These are phyloP conservation scores for Oncorhynchus tshawytscha DNA, from an alignment of 2,113 vertebrate species.

Conservation along the genomic window DNA sequence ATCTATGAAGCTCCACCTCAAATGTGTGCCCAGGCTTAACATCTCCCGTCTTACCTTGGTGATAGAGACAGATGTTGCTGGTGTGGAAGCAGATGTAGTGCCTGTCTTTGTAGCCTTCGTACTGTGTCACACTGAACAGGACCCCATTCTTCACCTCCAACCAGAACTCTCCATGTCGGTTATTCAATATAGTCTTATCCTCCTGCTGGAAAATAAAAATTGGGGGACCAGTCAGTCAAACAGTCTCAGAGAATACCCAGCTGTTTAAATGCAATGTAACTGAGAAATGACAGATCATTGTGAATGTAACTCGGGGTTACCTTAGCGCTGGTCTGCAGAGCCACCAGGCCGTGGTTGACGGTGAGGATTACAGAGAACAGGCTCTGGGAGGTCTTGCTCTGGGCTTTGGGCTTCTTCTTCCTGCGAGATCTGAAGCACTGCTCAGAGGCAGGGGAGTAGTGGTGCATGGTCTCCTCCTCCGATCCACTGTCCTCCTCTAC, in stretches of 20 bases:
- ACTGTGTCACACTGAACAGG: conserved; percentile 88
- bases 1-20: no score
- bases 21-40: neutral
- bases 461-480: conserved; percentile 89
- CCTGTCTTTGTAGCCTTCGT: conserved; percentile 92
- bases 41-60: conserved; percentile 81
- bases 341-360: conserved; percentile 85
- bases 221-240: no score
- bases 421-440: conserved; percentile 82
- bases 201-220: conserved; percentile 70
- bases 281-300: no score
- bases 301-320: conserved; percentile 58
- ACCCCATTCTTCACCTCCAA: conserved; percentile 85
- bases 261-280: no score
- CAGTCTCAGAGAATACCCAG: no score
- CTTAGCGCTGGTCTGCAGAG: conserved; percentile 88
- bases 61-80: conserved; percentile 85
- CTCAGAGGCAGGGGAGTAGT: conserved; percentile 81
- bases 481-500: conserved; percentile 96
- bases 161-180: conserved; percentile 95
- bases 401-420: conserved; percentile 85
- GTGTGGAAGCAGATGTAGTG: conserved; percentile 94
- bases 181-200: conserved; percentile 76
- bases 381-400: conserved; percentile 88
- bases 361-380: conserved; percentile 87